Percentiles rank a stretch among this genome's conserved stretches.
phyloP scores from a whole-genome alignment of 2,888 invertebrate species.

The Pseudococcus longispinus region DNA sequence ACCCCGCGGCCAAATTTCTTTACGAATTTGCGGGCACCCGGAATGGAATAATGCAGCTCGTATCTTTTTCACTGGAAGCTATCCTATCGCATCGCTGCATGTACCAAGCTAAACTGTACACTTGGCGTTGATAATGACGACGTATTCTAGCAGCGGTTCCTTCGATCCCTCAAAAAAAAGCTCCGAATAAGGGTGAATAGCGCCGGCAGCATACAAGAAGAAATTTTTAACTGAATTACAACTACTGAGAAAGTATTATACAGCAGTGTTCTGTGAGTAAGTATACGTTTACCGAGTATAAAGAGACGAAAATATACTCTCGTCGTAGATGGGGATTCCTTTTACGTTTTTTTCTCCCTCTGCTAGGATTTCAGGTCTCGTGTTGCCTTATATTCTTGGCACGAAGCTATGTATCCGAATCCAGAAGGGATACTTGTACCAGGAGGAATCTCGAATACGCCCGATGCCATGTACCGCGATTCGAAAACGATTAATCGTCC shows the following conservation, averaged over 20 bases:
- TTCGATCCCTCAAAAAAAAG: background rate
- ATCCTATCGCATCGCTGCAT: background rate
- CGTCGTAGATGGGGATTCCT: background rate
- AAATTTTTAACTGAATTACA: slow-evolving; percentile 30
- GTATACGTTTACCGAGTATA: background rate
- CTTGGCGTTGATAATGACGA: background rate
- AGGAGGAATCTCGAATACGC: background rate
- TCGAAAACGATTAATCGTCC: slow-evolving; percentile 3
- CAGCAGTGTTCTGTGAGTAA: background rate
- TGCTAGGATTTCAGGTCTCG: background rate
- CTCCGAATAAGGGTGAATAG: slow-evolving; percentile 3
- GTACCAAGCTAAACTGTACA: background rate
- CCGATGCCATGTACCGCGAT: background rate
- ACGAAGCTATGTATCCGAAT: background rate
- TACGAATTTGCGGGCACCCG: background rate
- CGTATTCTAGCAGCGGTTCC: background rate
- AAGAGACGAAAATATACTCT: background rate
- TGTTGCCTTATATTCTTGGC: background rate
- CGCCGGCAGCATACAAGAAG: background rate
- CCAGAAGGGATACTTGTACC: background rate
- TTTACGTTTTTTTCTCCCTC: background rate
- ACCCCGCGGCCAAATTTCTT: background rate
- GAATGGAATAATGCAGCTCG: background rate
- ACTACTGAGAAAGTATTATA: background rate
- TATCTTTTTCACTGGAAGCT: background rate